Evolutionary conservation across 2,113 vertebrate species (phyloP).

Genomic region (Poeciliopsis prolifica): DNA sequence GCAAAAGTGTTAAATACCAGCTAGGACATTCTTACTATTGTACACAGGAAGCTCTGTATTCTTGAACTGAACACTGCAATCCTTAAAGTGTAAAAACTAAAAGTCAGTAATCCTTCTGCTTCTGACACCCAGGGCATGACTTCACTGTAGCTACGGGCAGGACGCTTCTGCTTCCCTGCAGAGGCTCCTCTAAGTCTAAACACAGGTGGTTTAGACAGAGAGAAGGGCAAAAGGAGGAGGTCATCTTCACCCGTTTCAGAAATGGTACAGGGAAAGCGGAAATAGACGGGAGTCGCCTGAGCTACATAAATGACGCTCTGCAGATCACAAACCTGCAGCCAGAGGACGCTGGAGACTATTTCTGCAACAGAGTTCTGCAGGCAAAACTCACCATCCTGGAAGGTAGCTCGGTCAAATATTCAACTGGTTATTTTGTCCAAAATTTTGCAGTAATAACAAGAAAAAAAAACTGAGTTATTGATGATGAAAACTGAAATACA

Average conservation of each 20-base stretch:
- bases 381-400: slow-evolving; percentile 40
- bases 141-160: slow-evolving; percentile 50
- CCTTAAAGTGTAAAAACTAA: neutral
- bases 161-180: slow-evolving; percentile 69
- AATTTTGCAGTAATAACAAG: neutral
- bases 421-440: neutral
- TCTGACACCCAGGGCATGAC: slow-evolving; percentile 36
- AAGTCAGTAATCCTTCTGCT: neutral
- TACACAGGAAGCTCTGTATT: neutral
- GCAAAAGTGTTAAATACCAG: neutral
- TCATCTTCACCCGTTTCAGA: slow-evolving; percentile 56
- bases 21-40: neutral
- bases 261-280: slow-evolving; percentile 54
- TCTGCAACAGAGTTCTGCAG: slow-evolving; percentile 53
- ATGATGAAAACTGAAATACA: neutral
- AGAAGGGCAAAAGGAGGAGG: neutral
- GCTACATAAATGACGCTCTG: slow-evolving; percentile 42
- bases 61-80: neutral
- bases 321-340: slow-evolving; percentile 65
- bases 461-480: no score
- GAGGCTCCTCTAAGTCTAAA: slow-evolving; percentile 22
- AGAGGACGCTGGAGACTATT: slow-evolving; percentile 60
- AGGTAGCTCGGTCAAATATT: slow-evolving; percentile 22
- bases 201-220: slow-evolving; percentile 54
- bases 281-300: slow-evolving; percentile 36